These are phyloP conservation scores for Toxotes jaculatrix DNA, from an alignment of 2,113 vertebrate genomes.

Conservation along the genomic window DNA sequence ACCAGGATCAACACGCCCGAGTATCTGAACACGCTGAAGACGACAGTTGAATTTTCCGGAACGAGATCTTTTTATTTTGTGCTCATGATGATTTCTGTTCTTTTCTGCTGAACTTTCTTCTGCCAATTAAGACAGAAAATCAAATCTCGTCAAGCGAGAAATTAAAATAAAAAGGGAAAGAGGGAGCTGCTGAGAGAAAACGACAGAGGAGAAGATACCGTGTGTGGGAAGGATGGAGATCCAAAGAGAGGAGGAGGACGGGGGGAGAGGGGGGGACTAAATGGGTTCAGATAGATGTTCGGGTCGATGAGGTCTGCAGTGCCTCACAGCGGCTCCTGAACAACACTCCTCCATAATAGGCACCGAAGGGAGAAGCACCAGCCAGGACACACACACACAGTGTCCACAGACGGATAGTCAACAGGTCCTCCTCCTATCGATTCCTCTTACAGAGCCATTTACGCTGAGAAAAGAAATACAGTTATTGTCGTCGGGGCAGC, in stretches of 20 bases:
- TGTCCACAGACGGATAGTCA: constrained; percentile 30
- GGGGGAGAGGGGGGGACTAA: not conserved
- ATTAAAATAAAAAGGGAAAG: not conserved
- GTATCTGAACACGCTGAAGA: too few species aligned
- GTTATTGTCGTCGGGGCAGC: constrained; percentile 41
- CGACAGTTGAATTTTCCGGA: too few species aligned
- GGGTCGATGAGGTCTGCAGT: constrained; percentile 38
- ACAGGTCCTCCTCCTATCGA: constrained; percentile 44
- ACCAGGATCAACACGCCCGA: too few species aligned
- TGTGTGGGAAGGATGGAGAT: not conserved
- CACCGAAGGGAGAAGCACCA: constrained; percentile 38
- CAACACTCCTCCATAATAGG: constrained; percentile 51
- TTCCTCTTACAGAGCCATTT: constrained; percentile 57
- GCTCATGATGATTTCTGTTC: not conserved
- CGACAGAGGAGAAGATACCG: not conserved
- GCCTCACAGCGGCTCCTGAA: constrained; percentile 42
- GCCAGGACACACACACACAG: constrained; percentile 13
- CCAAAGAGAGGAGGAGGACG: not conserved
- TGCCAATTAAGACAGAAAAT: not conserved
- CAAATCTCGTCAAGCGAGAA: not conserved
- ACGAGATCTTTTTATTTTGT: too few species aligned
- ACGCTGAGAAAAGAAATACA: constrained; percentile 48
- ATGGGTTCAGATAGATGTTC: constrained; percentile 32
- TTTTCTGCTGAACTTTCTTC: not conserved
- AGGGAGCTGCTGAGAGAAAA: not conserved